These are phyloP conservation scores for Nymphalis c-album DNA, from an alignment of 2,888 invertebrate genomes.

Conservation along the genomic window DNA sequence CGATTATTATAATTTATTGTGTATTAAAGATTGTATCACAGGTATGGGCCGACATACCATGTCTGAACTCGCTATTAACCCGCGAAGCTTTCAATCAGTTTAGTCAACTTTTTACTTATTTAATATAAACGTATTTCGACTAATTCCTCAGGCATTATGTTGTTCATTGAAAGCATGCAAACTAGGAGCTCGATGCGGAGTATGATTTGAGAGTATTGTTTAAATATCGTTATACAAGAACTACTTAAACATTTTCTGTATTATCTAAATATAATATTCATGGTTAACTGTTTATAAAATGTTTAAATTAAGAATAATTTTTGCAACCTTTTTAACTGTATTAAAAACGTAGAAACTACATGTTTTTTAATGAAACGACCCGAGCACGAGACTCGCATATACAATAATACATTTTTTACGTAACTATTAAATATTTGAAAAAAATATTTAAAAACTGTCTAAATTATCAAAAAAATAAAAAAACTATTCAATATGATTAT, in stretches of 20 bases:
- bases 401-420: too few relatives aligned
- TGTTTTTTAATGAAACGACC: neutral
- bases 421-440: too few relatives aligned
- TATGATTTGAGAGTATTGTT: constrained; percentile 42
- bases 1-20: constrained; percentile 32
- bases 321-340: constrained; percentile 32
- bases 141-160: constrained; percentile 48
- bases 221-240: constrained; percentile 53
- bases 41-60: constrained; percentile 47
- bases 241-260: constrained; percentile 48
- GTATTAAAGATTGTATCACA: constrained; percentile 45
- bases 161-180: constrained; percentile 19
- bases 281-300: constrained; percentile 55
- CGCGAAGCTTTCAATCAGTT: constrained; percentile 47
- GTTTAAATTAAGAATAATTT: constrained; percentile 33
- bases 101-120: constrained; percentile 41
- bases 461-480: too few relatives aligned
- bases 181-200: constrained; percentile 38
- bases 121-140: constrained; percentile 44
- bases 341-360: neutral
- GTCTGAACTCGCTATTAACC: constrained; percentile 42
- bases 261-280: constrained; percentile 50
- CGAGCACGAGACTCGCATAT: neutral
- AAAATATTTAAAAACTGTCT: too few relatives aligned
- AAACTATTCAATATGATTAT: neutral